Evolutionary conservation across 1,140 invertebrate species (phyloP), one percentile per base, ranked within the genome.

Genomic region (Homalodisca vitripennis): DNA sequence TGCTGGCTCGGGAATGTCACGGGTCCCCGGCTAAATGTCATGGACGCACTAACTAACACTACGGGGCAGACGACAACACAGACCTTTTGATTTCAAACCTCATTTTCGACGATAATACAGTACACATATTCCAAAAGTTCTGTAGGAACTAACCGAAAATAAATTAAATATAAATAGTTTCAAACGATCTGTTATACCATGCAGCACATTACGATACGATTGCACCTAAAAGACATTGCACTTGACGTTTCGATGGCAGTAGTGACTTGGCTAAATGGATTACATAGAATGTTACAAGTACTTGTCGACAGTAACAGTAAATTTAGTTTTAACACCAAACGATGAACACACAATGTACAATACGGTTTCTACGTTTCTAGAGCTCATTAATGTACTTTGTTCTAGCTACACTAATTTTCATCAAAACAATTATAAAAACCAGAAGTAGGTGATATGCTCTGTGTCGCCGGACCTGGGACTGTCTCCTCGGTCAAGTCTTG

Each of bases 181-280:
- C 6, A 41, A 41, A 6, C 34, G 6, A 41, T 41, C 6, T 10
- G n/a, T n/a, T n/a, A n/a, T n/a, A n/a, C n/a, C n/a, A n/a, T n/a
- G n/a, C n/a, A n/a, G n/a, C n/a, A n/a, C n/a, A n/a, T n/a, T n/a
- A n/a, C n/a, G n/a, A n/a, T n/a, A n/a, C n/a, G n/a, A n/a, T n/a
- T n/a, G n/a, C n/a, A 41, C 6, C 34, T 41, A 41, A 41, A 41
- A 41, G 29, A 60, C 55, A 60, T 60, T 60, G 55, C 55, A 60
- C 55, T 60, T 60, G 27, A 60, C 48, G 22, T 10, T 60, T 60
- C 55, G 55, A 60, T 60, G 55, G 55, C 55, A 60, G 55, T 60
- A 60, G n/a, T n/a, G n/a, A n/a, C n/a, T n/a, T n/a, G n/a, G n/a
- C n/a, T n/a, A n/a, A n/a, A n/a, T n/a, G 6, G 34, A 10, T 41